Base-by-base conservation (phyloP, 2,797 vertebrate species). In the Hypotaenidia okinawae region DNA sequence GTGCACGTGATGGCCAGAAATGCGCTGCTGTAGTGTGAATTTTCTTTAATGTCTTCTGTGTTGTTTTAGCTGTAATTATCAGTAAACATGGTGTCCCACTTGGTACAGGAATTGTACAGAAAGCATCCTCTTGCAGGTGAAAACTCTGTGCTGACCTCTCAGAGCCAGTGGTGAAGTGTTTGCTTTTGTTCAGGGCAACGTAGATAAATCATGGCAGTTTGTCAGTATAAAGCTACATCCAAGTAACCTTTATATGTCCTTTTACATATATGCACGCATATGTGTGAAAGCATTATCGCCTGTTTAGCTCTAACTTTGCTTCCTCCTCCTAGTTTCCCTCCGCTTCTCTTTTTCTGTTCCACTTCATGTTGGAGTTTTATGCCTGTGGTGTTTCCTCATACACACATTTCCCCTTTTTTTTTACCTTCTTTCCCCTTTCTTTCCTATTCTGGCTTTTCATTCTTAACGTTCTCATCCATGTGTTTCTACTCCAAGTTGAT, bases 291-390 rank as follows among this genome's bases (percentile, higher is more conserved):
- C 33, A 41, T 64, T 22, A 30, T 54, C 79, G 74, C 35, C n/a
- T 73, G 22, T 45, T 43, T 72, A 86, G 59, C 68, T 90, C 28
- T 57, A 61, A 62, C 24, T 84, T 93, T 87, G 35, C 54, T 92
- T 95, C 81, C 67, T 82, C 68, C 35, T 94, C 14, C 17, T 73
- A 10, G 43, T 77, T 94, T 69, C 45, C 58, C 43, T 87, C 66
- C 0, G 0, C 89, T 91, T 85, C 91, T 85, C 75, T 85, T 68
- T 97, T 96, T 96, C 87, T 91, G 57, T 97, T 96, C 73, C 82
- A 78, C 62, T 95, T 95, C 51, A 43, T 51, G 22, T 87, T 92
- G 74, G 68, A 83, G 5, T 86, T 61, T 66, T 91, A 72, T 72
- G 74, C 37, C n/a, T 69, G 9, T 87, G 68, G 17, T 76, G 16